Conservation (phyloP, 2,797 vertebrate genomes). For the Echiichthys vipera region DNA sequence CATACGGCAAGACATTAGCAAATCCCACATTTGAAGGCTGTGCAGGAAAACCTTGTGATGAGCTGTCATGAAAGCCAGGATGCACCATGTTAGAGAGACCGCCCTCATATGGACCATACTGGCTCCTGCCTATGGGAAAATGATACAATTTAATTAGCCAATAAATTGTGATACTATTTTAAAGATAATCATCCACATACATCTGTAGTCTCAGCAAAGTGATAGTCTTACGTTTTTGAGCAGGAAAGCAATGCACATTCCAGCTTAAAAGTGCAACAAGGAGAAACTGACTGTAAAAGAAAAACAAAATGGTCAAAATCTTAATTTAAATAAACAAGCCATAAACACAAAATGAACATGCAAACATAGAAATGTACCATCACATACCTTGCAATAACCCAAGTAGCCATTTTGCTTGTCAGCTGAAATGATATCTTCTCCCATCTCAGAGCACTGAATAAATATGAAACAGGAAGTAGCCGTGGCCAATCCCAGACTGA, state of each 20-base stretch:
- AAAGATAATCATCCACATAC: not conserved
- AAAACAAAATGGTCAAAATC: constrained; percentile 12
- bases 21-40: not conserved
- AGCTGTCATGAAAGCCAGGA: not conserved
- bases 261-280: constrained; percentile 49
- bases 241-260: constrained; percentile 40
- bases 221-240: constrained; percentile 35
- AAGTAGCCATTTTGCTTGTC: constrained; percentile 47
- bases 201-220: not conserved
- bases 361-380: not conserved
- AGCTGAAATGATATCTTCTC: constrained; percentile 33
- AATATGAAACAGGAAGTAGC: constrained; percentile 46
- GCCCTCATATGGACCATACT: constrained; percentile 5
- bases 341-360: not conserved
- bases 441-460: constrained; percentile 9
- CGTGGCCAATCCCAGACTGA: constrained; percentile 40
- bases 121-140: constrained; percentile 20
- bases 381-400: constrained; percentile 48
- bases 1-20: not conserved
- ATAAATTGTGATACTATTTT: not conserved
- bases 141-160: not conserved
- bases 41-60: not conserved
- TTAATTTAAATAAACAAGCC: not conserved
- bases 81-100: not conserved
- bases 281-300: constrained; percentile 45